Evolutionary conservation across 2,888 invertebrate species (phyloP), one percentile per base, ranked within the genome.

Genomic region (Calliphora vomitoria): DNA sequence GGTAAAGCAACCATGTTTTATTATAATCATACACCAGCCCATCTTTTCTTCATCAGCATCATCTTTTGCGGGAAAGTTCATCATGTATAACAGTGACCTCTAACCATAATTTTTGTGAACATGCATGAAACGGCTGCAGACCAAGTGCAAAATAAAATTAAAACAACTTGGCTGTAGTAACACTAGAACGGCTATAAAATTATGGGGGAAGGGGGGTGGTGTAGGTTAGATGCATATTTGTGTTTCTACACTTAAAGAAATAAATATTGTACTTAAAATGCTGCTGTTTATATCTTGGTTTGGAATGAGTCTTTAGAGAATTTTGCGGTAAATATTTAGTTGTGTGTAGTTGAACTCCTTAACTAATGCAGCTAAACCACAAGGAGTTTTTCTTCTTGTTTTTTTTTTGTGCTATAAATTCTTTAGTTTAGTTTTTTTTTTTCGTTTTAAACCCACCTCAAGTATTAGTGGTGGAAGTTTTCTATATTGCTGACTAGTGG

Each of bases 81-180:
- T 82, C 82, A 64, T 82, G 74, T 64, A 35, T 60, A 69, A 44
- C 79, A 83, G 47, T 83, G 86, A 83, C 86, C 86, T 86, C 82
- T 80, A 86, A 83, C 82, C 86, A 83, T 66, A 83, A 79, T 86
- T 86, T 64, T 35, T 58, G 6, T 4, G 31, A 62, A 55, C 82
- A 71, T 71, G 41, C 62, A 55, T 20, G 50, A 4, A 5, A 71
- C 62, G 13, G 4, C 10, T 62, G 25, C 25, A 13, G 38, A 38
- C 64, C 60, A 76, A 76, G 76, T 85, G 76, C 76, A 81, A 80
- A 47, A 18, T 20, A 3, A 50, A 50, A 44, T 10, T 62, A 38
- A 35, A 35, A 15, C 10, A 25, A 58, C 58, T 3, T 20, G 8
- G 8, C 18, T 20, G 11, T 3, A 13, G 50, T 31, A 50, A n/a